phyloP scores from a whole-genome alignment of 2,888 invertebrate genomes.

The Trichopoda pennipes region DNA sequence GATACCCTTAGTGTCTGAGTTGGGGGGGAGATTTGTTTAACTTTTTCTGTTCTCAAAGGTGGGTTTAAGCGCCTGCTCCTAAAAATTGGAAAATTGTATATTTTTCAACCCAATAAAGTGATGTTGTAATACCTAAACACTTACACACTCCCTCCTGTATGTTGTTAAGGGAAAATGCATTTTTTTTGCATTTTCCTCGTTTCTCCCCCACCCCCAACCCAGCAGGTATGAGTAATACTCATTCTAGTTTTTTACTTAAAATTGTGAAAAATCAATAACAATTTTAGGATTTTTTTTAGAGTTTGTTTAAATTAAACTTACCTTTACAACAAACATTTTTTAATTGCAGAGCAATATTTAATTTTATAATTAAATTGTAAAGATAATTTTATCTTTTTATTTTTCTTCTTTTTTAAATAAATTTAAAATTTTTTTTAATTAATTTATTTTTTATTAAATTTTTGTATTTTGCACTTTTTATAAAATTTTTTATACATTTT shows the following conservation, averaged over 20 bases:
- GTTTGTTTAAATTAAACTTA: slow-evolving; percentile 44
- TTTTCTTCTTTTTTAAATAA: background rate
- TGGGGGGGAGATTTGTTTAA: slow-evolving; percentile 13
- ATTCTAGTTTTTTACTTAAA: slow-evolving; percentile 38
- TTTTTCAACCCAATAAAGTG: slow-evolving; percentile 52
- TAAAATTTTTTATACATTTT: background rate
- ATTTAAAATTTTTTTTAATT: background rate
- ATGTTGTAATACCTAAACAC: slow-evolving; percentile 40
- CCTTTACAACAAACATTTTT: slow-evolving; percentile 68
- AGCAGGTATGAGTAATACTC: slow-evolving; percentile 58
- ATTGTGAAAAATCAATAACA: slow-evolving; percentile 68
- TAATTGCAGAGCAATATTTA: slow-evolving; percentile 12
- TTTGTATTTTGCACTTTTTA: background rate
- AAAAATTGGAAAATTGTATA: slow-evolving; percentile 63
- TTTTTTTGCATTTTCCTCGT: slow-evolving; percentile 55
- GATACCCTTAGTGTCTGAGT: slow-evolving; percentile 29
- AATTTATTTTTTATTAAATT: background rate
- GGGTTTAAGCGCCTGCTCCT: slow-evolving; percentile 68
- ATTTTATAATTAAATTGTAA: background rate
- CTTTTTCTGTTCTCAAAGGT: slow-evolving; percentile 32
- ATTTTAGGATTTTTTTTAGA: slow-evolving; percentile 27
- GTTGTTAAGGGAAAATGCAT: slow-evolving; percentile 48
- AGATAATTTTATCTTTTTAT: background rate
- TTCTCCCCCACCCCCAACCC: background rate
- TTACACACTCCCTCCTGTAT: slow-evolving; percentile 1